A percentile compares a stretch with the other conserved stretches of the same genome.
Conservation (phyloP, 2,797 vertebrate genomes). For the Scolopax bukidnonensis region DNA sequence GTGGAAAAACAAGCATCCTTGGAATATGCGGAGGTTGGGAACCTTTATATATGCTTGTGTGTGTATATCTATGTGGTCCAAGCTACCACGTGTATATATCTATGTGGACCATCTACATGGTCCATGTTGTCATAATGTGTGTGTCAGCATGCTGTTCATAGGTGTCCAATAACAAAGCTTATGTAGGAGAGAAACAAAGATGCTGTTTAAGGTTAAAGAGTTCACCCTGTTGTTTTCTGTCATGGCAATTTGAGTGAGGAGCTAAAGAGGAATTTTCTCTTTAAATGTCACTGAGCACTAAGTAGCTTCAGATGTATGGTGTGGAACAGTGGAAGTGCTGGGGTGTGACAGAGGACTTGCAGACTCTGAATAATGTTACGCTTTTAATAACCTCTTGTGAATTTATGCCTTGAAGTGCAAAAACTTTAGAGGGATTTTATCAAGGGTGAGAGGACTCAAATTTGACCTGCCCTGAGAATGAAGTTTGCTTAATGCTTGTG, state of each 20-base stretch:
- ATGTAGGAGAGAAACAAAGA: not conserved
- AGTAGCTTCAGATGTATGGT: not conserved
- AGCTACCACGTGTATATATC: not conserved
- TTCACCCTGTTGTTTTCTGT: not conserved
- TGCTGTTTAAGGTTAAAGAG: not conserved
- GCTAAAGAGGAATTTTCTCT: not conserved
- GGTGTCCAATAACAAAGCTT: not conserved
- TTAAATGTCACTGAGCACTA: not conserved
- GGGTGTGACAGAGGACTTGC: not conserved
- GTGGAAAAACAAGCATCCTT: constrained; percentile 77
- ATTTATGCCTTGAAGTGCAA: constrained; percentile 19
- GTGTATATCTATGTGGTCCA: not conserved
- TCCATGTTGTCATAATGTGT: not conserved
- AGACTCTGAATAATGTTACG: not conserved
- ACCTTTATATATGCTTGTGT: not conserved
- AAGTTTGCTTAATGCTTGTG: not conserved
- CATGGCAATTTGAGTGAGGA: not conserved
- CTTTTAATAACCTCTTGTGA: constrained; percentile 18
- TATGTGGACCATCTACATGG: accelerated
- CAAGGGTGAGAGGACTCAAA: not conserved
- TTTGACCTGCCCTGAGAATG: not conserved
- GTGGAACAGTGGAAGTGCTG: not conserved
- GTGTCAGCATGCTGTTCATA: not conserved
- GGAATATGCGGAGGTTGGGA: constrained; percentile 73
- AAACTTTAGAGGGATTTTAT: not conserved